Base-by-base conservation (phyloP, 2,888 invertebrate genomes). In the Lordiphosa andalusiaca region DNA sequence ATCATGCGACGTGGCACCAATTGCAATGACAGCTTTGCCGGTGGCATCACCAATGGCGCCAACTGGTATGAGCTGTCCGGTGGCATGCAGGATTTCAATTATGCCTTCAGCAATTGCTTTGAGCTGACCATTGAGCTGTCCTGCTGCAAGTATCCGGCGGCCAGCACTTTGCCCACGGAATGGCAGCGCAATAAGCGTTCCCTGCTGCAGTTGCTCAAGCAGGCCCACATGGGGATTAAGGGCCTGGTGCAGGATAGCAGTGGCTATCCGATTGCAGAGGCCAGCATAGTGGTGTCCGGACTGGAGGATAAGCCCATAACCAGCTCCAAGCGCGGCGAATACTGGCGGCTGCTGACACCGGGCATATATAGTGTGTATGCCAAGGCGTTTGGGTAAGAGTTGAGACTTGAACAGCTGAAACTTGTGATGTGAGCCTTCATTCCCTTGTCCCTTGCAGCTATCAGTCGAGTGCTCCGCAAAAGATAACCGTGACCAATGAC, bases 51-150 rank as follows among this genome's bases (percentile, higher is more conserved):
- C 3, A 98, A 98, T 85, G 98, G 98, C 7, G 98, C 98, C 4
- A 91, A 92, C 73, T 98, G 98, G 98, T 98, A 97, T 88, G 94
- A 94, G 86, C 93, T 97, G 0, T 91, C 92, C 90, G 97, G 97
- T 85, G 99, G 99, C 40, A 99, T 99, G 99, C 96, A 96, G 90
- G 99, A 99, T 90, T 99, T 96, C 91, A 99, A 99, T 91, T 99
- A 99, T 89, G 92, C 96, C 3, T 93, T 95, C 86, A 96, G 96
- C 2, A 99, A 98, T 90, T 96, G 98, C 87, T 96, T 98, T 88
- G 99, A 99, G 89, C 93, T 99, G 56, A 99, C 99, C 0, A 93
- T 99, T 82, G 99, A 99, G 88, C 90, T 99, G 81, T 96, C 97
- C 40, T 99, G 99, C 90, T 95, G 95, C 90, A 99, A 99, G 90